Percentiles rank a stretch among this genome's conserved stretches.
These are phyloP conservation scores for Rhinoderma darwinii DNA, from an alignment of 2,113 vertebrate genomes.

Conservation along the genomic window DNA sequence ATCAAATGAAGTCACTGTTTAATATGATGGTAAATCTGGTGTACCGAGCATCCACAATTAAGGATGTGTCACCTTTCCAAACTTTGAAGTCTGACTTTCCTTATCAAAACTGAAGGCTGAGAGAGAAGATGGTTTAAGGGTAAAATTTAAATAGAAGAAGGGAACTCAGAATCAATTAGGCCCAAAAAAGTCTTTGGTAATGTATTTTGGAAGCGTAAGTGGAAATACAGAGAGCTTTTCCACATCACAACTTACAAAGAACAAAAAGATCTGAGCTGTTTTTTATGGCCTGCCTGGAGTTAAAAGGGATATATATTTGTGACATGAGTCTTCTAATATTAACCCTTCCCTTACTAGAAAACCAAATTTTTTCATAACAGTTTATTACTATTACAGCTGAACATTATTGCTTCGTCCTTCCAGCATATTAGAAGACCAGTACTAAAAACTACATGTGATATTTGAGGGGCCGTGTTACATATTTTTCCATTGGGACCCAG, in stretches of 20 bases:
- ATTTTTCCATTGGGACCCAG: too few relatives aligned
- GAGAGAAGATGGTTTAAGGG: constrained; percentile 24
- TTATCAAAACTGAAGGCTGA: constrained; percentile 41
- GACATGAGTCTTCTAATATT: not conserved
- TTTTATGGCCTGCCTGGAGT: not conserved
- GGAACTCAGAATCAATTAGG: constrained; percentile 46
- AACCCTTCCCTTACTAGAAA: not conserved
- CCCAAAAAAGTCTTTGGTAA: constrained; percentile 1
- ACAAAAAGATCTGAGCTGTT: constrained; percentile 9
- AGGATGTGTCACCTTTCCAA: constrained; percentile 40
- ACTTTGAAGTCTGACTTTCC: constrained; percentile 48
- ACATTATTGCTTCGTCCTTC: not conserved
- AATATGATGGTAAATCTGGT: constrained; percentile 27
- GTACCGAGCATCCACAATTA: constrained; percentile 44
- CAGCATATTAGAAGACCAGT: too few relatives aligned
- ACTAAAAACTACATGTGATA: too few relatives aligned
- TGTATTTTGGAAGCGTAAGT: constrained; percentile 29
- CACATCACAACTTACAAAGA: not conserved
- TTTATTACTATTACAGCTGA: not conserved
- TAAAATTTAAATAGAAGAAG: constrained; percentile 46
- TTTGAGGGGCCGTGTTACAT: too few relatives aligned
- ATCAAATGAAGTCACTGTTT: constrained; percentile 51
- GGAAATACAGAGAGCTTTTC: not conserved
- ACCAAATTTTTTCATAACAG: not conserved
- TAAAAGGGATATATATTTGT: not conserved